phyloP scores from a whole-genome alignment of 2,113 vertebrate species.

The Anguilla rostrata region DNA sequence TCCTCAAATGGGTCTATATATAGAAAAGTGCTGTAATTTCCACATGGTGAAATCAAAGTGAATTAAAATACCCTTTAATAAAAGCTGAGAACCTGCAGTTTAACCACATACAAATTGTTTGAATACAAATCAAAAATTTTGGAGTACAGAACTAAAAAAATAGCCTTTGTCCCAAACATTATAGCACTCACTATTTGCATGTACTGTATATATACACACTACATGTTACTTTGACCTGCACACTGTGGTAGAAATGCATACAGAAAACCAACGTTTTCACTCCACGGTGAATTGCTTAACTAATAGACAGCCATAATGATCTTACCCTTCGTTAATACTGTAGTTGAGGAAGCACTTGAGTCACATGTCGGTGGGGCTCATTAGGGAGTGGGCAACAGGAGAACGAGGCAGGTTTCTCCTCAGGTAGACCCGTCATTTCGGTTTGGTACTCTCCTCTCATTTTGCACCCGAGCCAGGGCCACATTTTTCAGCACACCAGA shows the following conservation, averaged over 20 bases:
- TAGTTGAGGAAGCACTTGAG: background rate
- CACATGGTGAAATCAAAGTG: too few species aligned
- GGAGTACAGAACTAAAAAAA: too few species aligned
- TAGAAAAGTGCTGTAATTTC: too few species aligned
- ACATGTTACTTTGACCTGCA: background rate
- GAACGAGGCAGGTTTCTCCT: background rate
- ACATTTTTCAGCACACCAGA: constrained; percentile 76
- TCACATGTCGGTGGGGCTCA: constrained; percentile 13
- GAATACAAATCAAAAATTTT: too few species aligned
- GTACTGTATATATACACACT: too few species aligned
- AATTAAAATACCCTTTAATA: too few species aligned
- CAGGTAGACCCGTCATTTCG: background rate
- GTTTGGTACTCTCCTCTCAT: constrained; percentile 75
- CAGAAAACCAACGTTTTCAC: background rate
- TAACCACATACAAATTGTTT: too few species aligned
- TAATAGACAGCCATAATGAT: background rate
- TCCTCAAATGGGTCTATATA: too few species aligned
- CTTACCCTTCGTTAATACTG: background rate
- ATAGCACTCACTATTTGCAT: too few species aligned
- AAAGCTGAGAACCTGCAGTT: too few species aligned
- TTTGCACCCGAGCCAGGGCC: constrained; percentile 72
- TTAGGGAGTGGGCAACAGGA: too few species aligned
- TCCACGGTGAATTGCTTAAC: background rate
- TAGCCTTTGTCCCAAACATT: too few species aligned
- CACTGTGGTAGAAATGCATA: background rate